Percentiles rank a stretch among this genome's conserved stretches.
phyloP scores from a whole-genome alignment of 2,888 invertebrate genomes.

The Habroteleia sp. region DNA sequence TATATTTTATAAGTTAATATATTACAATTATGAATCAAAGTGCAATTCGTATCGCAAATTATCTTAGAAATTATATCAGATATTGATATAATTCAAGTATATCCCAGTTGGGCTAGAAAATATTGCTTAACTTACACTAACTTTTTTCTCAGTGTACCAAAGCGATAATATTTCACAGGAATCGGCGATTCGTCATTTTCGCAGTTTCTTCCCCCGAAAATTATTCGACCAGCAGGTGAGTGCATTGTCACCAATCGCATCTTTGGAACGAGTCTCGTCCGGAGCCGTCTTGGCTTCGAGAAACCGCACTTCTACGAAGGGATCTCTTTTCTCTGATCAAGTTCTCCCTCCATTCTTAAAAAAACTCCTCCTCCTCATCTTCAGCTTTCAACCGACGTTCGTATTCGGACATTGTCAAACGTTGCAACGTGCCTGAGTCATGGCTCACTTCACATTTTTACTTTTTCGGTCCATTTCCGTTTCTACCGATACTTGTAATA shows the following conservation, averaged over 20 bases:
- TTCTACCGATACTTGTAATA: too few species aligned
- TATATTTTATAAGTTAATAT: too few species aligned
- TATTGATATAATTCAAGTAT: too few species aligned
- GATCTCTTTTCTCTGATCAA: slow-evolving; percentile 67
- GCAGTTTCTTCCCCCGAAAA: slow-evolving; percentile 32
- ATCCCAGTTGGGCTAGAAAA: too few species aligned
- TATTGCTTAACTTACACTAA: too few species aligned
- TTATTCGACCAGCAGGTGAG: slow-evolving; percentile 54
- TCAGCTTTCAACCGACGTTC: slow-evolving; percentile 41
- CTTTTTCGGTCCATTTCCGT: slow-evolving; percentile 51
- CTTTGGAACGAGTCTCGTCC: slow-evolving; percentile 55
- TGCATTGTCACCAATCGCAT: slow-evolving; percentile 63
- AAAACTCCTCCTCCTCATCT: slow-evolving; percentile 51
- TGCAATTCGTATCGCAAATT: too few species aligned
- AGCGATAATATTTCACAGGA: too few species aligned
- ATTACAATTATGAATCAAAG: too few species aligned
- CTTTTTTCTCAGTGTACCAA: too few species aligned
- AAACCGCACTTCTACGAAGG: slow-evolving; percentile 72
- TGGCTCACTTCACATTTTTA: slow-evolving; percentile 46
- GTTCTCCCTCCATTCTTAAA: slow-evolving; percentile 55
- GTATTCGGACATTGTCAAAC: slow-evolving; percentile 58
- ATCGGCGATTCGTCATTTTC: slow-evolving; percentile 21
- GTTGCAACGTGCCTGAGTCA: slow-evolving; percentile 43
- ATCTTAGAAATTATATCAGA: too few species aligned
- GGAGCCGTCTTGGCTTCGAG: slow-evolving; percentile 64